Base-by-base conservation (phyloP, 2,888 invertebrate species). In the Venusia cambrica region DNA sequence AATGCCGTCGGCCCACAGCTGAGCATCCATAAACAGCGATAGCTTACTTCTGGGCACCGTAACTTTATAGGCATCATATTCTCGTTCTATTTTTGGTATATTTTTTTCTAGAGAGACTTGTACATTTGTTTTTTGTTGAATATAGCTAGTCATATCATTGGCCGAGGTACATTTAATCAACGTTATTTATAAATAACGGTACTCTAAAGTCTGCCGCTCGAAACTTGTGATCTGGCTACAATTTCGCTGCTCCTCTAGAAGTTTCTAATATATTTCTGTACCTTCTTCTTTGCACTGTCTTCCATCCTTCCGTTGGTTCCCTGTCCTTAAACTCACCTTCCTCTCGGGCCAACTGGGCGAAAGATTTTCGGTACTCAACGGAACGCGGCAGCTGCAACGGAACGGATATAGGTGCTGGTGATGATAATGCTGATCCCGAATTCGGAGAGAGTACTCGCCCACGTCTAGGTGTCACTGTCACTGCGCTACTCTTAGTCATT, bases 231-330 rank as follows among this genome's bases (percentile, higher is more conserved):
- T 6, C 5, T 2, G 26, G 16, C 3, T 17, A 9, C 2, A n/a
- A 1, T 12, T 5, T 21, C 5, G 26, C 26, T 17, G 16, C 8
- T 2, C 16, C 17, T 6, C n/a, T 25, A 8, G 25, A 15, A 8
- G 8, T 25, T 25, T 15, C 14, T 15, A 25, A 9, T 25, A 8
- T 16, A 10, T 15, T 25, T 95, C 68, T 73, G 88, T 8, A 88
- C 92, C 60, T 93, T 92, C 0, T 92, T 94, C 70, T 70, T 89
- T 0, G 92, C 92, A 17, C 91, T 93, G 41, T 94, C 7, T 18
- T 28, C 28, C 28, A 28, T 13, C 19, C 14, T 5, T 14, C 29
- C 5, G 14, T 16, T 1, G 17, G 26, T 7, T 26, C n/a, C n/a
- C 7, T 26, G 4, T 30, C 20, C 5, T 14, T 20, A 14, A 12